These are phyloP conservation scores for Gephyroberyx darwinii DNA, from an alignment of 2,797 vertebrate species.

Conservation along the genomic window DNA sequence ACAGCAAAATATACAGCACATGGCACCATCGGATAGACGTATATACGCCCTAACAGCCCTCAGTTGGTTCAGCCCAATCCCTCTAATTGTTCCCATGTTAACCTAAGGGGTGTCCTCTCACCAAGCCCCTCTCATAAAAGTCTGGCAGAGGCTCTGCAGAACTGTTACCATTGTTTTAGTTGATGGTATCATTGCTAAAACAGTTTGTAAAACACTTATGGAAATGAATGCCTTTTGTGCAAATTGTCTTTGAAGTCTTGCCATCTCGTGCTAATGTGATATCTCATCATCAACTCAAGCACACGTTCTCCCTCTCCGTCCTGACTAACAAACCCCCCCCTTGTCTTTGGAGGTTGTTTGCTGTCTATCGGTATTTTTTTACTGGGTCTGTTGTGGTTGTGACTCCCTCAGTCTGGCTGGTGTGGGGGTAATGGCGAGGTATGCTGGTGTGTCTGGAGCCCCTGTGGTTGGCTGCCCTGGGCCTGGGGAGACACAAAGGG, in stretches of 20 bases:
- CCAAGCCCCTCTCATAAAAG: conserved; percentile 33
- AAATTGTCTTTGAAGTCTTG: conserved; percentile 48
- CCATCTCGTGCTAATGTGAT: conserved; percentile 51
- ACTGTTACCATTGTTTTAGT: conserved; percentile 35
- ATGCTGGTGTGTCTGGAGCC: conserved; percentile 69
- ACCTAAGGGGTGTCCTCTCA: conserved; percentile 28
- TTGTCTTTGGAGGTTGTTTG: conserved; percentile 33
- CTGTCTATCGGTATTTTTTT: conserved; percentile 16
- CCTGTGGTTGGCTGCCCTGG: conserved; percentile 61
- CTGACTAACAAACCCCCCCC: conserved; percentile 35
- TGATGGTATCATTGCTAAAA: conserved; percentile 55
- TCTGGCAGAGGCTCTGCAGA: conserved; percentile 18
- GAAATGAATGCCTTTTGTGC: conserved; percentile 44
- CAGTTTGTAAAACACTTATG: conserved; percentile 58
- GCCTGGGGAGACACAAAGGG: conserved; percentile 59
- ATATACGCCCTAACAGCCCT: conserved; percentile 47
- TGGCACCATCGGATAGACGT: conserved; percentile 40
- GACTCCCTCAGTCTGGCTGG: neutral
- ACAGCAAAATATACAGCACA: conserved; percentile 40
- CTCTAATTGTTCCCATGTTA: conserved; percentile 72
- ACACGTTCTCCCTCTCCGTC: conserved; percentile 23
- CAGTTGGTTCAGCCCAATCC: conserved; percentile 66
- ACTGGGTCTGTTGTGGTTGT: conserved; percentile 20
- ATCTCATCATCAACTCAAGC: conserved; percentile 24
- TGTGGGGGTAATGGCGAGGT: conserved; percentile 36